Evolutionary conservation across 1,140 invertebrate genomes (phyloP), one percentile per base, ranked within the genome.

Genomic region (Pseudomyrmex concolor): DNA sequence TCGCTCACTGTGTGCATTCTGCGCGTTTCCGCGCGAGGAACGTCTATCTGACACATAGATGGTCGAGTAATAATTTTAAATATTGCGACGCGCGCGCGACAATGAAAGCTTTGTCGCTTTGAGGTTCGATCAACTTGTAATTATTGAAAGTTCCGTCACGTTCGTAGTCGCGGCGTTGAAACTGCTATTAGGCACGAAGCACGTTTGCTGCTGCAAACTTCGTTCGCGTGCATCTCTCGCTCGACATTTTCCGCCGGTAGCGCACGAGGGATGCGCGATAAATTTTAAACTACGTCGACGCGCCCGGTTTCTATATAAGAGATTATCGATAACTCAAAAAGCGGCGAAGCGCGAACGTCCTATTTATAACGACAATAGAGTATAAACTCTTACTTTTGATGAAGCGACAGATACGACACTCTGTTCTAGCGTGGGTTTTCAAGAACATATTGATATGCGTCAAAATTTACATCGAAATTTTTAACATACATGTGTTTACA

Each of bases 171-270:
- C 78, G 59, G 17, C 48, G 78, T 73, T 63, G 62, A 70, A 80
- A 80, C 19, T 70, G 66, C 66, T 19, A 80, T 80, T 80, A 80
- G 66, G 51, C 76, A 80, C 76, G 76, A 70, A 71, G 76, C 76
- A 15, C 54, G 17, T 70, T 34, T 34, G 34, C 34, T 57, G 66
- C 43, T 50, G 17, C 66, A 34, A 34, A 70, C 43, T 80, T 19
- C 12, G 22, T 19, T 70, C 64, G 76, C 66, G 66, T 80, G 76
- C 54, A 50, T 34, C 54, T 48, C 66, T 48, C 43, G 19, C 54
- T 50, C 66, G 66, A 70, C 43, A 80, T 80, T 80, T 80, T 80
- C 55, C n/a, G n/a, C 51, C 1, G 13, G 12, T 17, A 1, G 48
- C 48, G 4, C 19, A 15, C 19, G 8, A 59, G 34, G 64, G 54